A percentile compares a stretch with the other conserved stretches of the same genome.
These are phyloP conservation scores for Charanyca ferruginea DNA, from an alignment of 2,888 invertebrate genomes.

Conservation along the genomic window DNA sequence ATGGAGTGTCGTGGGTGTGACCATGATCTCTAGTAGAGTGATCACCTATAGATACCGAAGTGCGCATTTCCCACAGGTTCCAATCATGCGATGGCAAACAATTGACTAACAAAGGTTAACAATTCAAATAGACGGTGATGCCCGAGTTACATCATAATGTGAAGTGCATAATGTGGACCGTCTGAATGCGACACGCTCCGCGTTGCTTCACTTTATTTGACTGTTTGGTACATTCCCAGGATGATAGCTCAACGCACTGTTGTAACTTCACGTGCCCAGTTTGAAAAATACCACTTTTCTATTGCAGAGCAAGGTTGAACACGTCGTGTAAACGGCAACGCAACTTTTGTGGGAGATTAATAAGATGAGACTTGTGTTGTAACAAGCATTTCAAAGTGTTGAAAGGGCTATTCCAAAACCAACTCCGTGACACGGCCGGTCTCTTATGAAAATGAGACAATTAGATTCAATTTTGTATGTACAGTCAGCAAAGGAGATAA, in stretches of 20 bases:
- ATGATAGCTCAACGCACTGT: constrained; percentile 61
- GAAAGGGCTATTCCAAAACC: constrained; percentile 14
- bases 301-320: constrained; percentile 61
- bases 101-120: constrained; percentile 2
- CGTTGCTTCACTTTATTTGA: constrained; percentile 69
- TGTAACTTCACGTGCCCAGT: constrained; percentile 65
- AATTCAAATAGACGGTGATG: constrained; percentile 1
- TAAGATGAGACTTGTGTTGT: constrained; percentile 28
- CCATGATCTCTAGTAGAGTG: too few species aligned
- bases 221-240: constrained; percentile 67
- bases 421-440: not conserved
- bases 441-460: not conserved
- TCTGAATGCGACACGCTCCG: constrained; percentile 68
- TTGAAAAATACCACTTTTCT: constrained; percentile 59
- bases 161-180: constrained; percentile 59
- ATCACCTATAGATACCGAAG: not conserved
- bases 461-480: not conserved
- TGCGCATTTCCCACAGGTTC: not conserved
- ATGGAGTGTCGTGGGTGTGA: too few species aligned
- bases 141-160: constrained; percentile 24
- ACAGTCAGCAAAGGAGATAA: too few species aligned
- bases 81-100: constrained; percentile 3
- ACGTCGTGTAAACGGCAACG: constrained; percentile 4
- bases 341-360: constrained; percentile 31
- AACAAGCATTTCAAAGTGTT: constrained; percentile 21